Evolutionary conservation across 1,140 invertebrate genomes (phyloP), one percentile per base, ranked within the genome.

Genomic region (Popillia japonica): DNA sequence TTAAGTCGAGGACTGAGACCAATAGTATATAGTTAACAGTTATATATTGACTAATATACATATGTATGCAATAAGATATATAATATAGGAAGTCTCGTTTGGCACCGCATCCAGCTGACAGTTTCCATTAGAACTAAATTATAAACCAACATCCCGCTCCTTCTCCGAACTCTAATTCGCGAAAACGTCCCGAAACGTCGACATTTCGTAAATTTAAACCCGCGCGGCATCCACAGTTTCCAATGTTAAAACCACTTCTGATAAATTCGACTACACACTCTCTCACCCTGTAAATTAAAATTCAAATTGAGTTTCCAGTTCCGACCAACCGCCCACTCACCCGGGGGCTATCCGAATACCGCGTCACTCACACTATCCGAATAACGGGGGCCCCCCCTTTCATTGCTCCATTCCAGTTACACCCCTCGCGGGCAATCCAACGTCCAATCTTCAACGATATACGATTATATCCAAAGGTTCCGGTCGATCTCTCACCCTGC

Each of bases 221-320:
- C 72, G 42, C 22, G 14, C 14, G n/a, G 48, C 44, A 23, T 40
- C 23, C 75, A 34, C 14, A n/a, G 48, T 75, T 55, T 40, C 23
- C 75, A 76, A 55, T 76, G 75, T 55, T 42, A 79, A 80, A 34
- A 84, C 81, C 79, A 81, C 79, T 78, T 80, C 74, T 80, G 78
- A 82, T 84, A 84, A 84, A 84, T 84, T 84, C 80, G 80, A 82
- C 82, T 79, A 80, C 44, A 68, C 84, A 82, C 83, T 82, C 83
- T 82, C 83, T 84, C 83, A 85, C 81, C 79, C 82, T 81, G 84
- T 86, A 86, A 86, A 86, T 86, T 86, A 85, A 85, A 85, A 86
- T 86, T 86, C 85, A 86, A 86, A 86, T 86, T 86, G 85, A 80
- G 82, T 82, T 79, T 68, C 61, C 22, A 68, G 61, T 68, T 8